Percentiles rank a stretch among this genome's conserved stretches.
phyloP scores from a whole-genome alignment of 1,140 invertebrate genomes.

The Brachystomella parvula region DNA sequence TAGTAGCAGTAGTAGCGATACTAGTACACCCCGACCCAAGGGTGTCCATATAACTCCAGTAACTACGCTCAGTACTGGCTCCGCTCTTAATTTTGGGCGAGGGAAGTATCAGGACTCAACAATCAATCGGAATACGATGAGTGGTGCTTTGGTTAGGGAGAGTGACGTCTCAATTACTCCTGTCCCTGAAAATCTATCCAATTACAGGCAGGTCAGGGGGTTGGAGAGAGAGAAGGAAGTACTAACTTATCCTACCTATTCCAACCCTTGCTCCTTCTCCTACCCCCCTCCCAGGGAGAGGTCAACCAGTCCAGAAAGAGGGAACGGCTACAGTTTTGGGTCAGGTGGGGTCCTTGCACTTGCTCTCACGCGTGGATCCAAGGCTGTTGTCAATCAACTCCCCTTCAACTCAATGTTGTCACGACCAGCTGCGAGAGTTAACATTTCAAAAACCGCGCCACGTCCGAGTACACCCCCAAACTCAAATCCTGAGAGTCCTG shows the following conservation, averaged over 20 bases:
- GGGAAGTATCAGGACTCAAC: background rate
- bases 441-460: too few relatives aligned
- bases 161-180: background rate
- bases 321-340: background rate
- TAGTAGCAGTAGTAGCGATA: slow-evolving; percentile 7
- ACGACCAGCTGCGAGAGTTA: too few relatives aligned
- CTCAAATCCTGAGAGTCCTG: slow-evolving; percentile 30
- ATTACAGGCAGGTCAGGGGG: background rate
- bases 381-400: slow-evolving; percentile 24
- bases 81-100: background rate
- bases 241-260: background rate
- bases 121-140: background rate
- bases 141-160: background rate
- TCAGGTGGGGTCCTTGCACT: slow-evolving; percentile 36
- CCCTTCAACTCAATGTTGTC: too few relatives aligned
- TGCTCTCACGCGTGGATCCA: slow-evolving; percentile 35
- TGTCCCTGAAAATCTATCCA: background rate
- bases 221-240: background rate
- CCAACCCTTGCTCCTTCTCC: background rate
- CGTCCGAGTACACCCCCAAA: slow-evolving; percentile 15
- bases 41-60: background rate
- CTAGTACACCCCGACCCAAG: slow-evolving; percentile 2
- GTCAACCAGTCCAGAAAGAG: slow-evolving; percentile 19
- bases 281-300: background rate
- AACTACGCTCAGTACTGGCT: background rate